A percentile compares a stretch with the other conserved stretches of the same genome.
phyloP scores from a whole-genome alignment of 2,797 vertebrate genomes.

The Champsocephalus gunnari region DNA sequence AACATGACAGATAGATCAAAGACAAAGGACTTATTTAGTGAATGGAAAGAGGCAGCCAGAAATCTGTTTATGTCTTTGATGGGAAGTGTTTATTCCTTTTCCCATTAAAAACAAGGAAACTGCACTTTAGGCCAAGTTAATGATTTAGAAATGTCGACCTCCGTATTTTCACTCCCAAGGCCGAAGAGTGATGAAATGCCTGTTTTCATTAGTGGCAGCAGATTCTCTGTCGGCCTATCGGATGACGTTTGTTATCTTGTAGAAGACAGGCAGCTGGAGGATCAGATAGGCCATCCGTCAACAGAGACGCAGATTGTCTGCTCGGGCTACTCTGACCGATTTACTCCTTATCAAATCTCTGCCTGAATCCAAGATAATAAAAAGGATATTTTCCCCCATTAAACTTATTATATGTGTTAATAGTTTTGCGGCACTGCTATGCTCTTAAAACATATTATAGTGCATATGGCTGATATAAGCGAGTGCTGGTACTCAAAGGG shows the following conservation, averaged over 20 bases:
- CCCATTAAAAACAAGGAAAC: constrained; percentile 33
- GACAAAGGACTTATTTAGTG: constrained; percentile 40
- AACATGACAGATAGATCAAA: constrained; percentile 44
- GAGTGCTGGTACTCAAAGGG: not conserved
- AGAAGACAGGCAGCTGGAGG: constrained; percentile 34
- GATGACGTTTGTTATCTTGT: constrained; percentile 51
- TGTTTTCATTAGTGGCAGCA: constrained; percentile 43
- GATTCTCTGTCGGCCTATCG: constrained; percentile 20
- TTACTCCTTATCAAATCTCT: constrained; percentile 14
- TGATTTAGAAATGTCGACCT: constrained; percentile 27
- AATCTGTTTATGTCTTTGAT: constrained; percentile 45
- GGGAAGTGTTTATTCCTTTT: constrained; percentile 38
- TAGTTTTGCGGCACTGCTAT: not conserved
- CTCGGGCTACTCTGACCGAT: constrained; percentile 25
- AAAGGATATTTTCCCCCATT: not conserved
- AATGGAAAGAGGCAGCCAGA: constrained; percentile 34
- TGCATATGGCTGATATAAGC: not conserved
- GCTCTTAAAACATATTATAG: not conserved
- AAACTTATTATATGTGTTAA: constrained; percentile 2
- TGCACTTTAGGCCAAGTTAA: constrained; percentile 38
- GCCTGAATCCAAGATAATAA: constrained; percentile 1
- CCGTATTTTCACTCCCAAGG: constrained; percentile 32
- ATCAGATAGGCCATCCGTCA: constrained; percentile 49
- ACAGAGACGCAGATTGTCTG: constrained; percentile 34
- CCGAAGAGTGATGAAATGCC: constrained; percentile 39